Evolutionary conservation across 53 echinoderm and acorn worm genomes (phyloP).

Genomic region (Apostichopus leukothele): DNA sequence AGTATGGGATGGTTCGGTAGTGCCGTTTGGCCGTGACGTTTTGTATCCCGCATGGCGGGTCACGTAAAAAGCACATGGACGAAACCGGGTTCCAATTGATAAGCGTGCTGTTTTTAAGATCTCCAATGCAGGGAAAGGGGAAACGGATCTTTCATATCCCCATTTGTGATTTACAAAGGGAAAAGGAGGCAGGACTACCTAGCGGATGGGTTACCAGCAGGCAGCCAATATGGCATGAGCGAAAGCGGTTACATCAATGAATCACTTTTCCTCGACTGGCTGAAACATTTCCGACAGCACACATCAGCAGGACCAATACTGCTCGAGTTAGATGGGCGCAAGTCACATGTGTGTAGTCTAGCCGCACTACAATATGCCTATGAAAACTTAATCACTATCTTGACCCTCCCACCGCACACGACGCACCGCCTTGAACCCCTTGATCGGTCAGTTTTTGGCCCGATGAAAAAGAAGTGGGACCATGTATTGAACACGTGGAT

Average conservation of each 20-base stretch:
- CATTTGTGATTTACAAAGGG: conserved; percentile 30
- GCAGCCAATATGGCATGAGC: conserved; percentile 25
- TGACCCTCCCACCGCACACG: conserved; percentile 29
- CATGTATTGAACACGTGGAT: conserved; percentile 18
- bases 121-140: conserved; percentile 27
- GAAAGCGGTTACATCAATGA: conserved; percentile 28
- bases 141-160: conserved; percentile 23
- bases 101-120: conserved; percentile 30
- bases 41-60: too few relatives aligned
- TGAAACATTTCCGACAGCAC: conserved; percentile 20
- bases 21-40: too few relatives aligned
- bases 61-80: background rate
- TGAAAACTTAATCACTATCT: conserved; percentile 9
- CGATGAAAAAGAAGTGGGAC: conserved; percentile 32
- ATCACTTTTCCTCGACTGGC: conserved; percentile 34
- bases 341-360: conserved; percentile 17
- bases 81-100: conserved; percentile 18
- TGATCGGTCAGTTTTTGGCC: conserved; percentile 35
- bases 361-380: conserved; percentile 14
- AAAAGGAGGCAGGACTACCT: conserved; percentile 35
- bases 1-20: too few relatives aligned
- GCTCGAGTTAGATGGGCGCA: conserved; percentile 15
- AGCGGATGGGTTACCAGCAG: conserved; percentile 14
- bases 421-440: conserved; percentile 6
- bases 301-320: conserved; percentile 14